These are phyloP conservation scores for Nothocercus julius DNA, from an alignment of 2,113 vertebrate species.

Conservation along the genomic window DNA sequence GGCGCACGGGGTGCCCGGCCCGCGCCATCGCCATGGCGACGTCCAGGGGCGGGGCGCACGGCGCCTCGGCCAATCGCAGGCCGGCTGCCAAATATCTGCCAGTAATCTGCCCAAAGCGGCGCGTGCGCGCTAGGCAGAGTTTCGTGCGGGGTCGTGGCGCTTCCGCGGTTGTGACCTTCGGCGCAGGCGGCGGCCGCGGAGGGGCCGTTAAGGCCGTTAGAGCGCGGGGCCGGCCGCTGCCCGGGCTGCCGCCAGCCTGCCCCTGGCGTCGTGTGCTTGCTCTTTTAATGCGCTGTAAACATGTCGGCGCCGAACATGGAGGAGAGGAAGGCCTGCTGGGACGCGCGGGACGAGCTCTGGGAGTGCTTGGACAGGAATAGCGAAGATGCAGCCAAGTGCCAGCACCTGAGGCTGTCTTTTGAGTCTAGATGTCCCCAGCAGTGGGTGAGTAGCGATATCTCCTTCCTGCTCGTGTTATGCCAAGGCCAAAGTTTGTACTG, in stretches of 20 bases:
- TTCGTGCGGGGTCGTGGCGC: not conserved
- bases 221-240: too few species aligned
- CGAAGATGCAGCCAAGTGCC: conserved; percentile 77
- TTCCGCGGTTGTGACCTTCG: not conserved
- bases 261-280: too few species aligned
- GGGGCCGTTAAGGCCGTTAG: not conserved
- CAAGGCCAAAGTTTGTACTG: fast-evolving
- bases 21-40: not conserved
- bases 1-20: too few species aligned
- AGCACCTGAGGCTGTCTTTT: conserved; percentile 77
- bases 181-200: not conserved
- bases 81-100: too few species aligned
- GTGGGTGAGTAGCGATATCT: conserved; percentile 82
- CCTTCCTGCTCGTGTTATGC: not conserved
- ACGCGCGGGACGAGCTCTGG: conserved; percentile 88
- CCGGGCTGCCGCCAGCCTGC: too few species aligned
- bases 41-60: not conserved
- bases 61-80: too few species aligned
- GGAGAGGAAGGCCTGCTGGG: conserved; percentile 89
- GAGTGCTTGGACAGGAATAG: conserved; percentile 84
- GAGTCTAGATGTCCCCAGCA: conserved; percentile 87
- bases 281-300: not conserved
- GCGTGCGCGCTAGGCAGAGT: not conserved
- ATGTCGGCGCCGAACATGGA: conserved; percentile 88
- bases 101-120: not conserved